Evolutionary conservation across 2,113 vertebrate species (phyloP).

Genomic region (Sylvietta virens): DNA sequence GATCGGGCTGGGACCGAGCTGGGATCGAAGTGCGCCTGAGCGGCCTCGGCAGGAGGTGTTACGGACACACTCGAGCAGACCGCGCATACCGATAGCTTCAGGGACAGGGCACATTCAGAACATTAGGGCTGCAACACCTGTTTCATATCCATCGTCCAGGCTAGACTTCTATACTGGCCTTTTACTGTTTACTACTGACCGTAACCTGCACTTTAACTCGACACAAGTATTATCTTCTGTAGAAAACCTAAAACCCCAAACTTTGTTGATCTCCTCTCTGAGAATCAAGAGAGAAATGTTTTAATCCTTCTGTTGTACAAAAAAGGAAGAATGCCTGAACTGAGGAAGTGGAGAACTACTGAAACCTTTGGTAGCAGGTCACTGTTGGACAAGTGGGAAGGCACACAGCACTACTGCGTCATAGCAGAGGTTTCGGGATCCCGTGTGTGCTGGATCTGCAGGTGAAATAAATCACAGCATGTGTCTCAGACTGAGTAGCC

Average conservation of each 20-base stretch:
- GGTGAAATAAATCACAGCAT: not conserved
- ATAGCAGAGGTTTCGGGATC: not conserved
- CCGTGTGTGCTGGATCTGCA: not conserved
- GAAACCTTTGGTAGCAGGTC: not conserved
- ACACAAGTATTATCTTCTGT: not conserved
- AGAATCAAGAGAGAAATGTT: not conserved
- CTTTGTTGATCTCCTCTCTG: not conserved
- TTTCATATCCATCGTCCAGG: not conserved
- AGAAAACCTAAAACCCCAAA: not conserved
- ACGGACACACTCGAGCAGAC: not conserved
- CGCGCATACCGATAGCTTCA: not conserved
- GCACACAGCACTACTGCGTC: not conserved
- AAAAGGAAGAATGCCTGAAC: not conserved
- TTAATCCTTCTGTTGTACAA: not conserved
- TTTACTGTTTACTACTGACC: not conserved
- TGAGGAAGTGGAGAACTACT: not conserved
- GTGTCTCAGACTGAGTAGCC: not conserved
- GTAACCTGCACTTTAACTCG: not conserved
- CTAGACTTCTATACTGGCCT: not conserved
- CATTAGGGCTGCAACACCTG: not conserved
- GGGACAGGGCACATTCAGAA: not conserved
- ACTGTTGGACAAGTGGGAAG: not conserved
- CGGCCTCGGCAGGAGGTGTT: not conserved
- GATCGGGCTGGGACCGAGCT: too few relatives aligned
- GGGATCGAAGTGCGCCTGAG: accelerated